Evolutionary conservation across 2,113 vertebrate genomes (phyloP).

Genomic region (Esox niger): DNA sequence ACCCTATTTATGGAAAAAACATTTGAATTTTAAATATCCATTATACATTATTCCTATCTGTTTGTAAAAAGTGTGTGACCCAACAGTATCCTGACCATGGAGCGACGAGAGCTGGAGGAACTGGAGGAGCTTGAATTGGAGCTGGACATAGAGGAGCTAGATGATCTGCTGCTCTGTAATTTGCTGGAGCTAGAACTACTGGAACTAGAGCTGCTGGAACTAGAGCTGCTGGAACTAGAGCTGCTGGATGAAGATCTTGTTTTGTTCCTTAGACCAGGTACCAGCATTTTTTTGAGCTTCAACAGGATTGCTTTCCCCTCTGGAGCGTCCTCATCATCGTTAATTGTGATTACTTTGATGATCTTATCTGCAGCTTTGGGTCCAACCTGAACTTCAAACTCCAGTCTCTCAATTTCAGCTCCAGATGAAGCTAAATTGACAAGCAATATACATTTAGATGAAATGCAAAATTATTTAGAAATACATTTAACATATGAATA

Average conservation of each 20-base stretch:
- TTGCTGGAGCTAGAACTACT: constrained; percentile 26
- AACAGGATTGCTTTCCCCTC: constrained; percentile 50
- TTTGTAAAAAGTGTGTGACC: neutral
- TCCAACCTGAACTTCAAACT: constrained; percentile 74
- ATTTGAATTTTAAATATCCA: neutral
- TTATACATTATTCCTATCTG: neutral
- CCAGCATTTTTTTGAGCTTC: constrained; percentile 75
- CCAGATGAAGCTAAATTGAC: constrained; percentile 57
- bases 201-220: neutral
- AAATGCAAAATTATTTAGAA: too few relatives aligned
- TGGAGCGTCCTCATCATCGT: constrained; percentile 46
- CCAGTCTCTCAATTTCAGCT: constrained; percentile 71
- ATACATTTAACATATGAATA: too few relatives aligned
- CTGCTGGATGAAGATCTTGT: constrained; percentile 38
- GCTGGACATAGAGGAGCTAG: constrained; percentile 37
- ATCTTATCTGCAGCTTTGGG: constrained; percentile 72
- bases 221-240: constrained; percentile 36
- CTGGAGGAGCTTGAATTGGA: constrained; percentile 22
- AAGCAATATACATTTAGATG: neutral
- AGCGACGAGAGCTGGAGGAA: constrained; percentile 12
- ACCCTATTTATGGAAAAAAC: constrained; percentile 35
- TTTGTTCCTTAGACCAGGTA: constrained; percentile 37
- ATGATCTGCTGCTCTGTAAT: neutral
- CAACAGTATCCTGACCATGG: constrained; percentile 31
- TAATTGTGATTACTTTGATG: constrained; percentile 54